Evolutionary conservation across 2,797 vertebrate genomes (phyloP).

Genomic region (Denticeps clupeoides): DNA sequence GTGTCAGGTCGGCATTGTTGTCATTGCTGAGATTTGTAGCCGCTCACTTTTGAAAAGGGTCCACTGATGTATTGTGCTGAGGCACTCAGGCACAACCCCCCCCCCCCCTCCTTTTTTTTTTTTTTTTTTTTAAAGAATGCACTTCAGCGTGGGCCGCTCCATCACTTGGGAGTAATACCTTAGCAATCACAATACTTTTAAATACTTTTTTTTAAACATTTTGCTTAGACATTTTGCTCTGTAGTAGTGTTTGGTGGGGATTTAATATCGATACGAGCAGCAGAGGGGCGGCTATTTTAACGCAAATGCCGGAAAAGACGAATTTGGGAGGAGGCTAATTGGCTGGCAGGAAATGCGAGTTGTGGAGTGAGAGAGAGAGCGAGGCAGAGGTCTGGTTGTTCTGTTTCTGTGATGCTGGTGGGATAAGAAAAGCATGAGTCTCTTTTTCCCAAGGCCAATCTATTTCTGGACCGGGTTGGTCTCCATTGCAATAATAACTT

Average conservation of each 20-base stretch:
- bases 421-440: too few relatives aligned
- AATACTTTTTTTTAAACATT: too few relatives aligned
- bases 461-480: too few relatives aligned
- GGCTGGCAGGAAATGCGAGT: slow-evolving; percentile 23
- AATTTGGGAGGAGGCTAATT: slow-evolving; percentile 35
- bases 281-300: too few relatives aligned
- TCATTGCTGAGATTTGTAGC: slow-evolving; percentile 25
- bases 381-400: slow-evolving; percentile 10
- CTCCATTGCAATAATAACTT: too few relatives aligned
- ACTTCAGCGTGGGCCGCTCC: too few relatives aligned
- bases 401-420: too few relatives aligned
- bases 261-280: too few relatives aligned
- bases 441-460: too few relatives aligned
- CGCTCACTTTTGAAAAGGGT: background rate
- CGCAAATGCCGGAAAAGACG: slow-evolving; percentile 51
- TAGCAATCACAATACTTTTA: too few relatives aligned
- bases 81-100: background rate
- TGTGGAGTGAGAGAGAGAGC: slow-evolving; percentile 14
- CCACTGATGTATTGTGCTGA: slow-evolving; percentile 3
- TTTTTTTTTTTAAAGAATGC: background rate
- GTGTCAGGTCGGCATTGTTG: slow-evolving; percentile 28
- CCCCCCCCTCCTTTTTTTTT: too few relatives aligned
- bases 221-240: background rate
- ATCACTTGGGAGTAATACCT: too few relatives aligned
- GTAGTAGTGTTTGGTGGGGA: background rate